Percentiles rank a stretch among this genome's conserved stretches.
Conservation (phyloP, 1,140 invertebrate genomes). For the Medauroidea extradentata region DNA sequence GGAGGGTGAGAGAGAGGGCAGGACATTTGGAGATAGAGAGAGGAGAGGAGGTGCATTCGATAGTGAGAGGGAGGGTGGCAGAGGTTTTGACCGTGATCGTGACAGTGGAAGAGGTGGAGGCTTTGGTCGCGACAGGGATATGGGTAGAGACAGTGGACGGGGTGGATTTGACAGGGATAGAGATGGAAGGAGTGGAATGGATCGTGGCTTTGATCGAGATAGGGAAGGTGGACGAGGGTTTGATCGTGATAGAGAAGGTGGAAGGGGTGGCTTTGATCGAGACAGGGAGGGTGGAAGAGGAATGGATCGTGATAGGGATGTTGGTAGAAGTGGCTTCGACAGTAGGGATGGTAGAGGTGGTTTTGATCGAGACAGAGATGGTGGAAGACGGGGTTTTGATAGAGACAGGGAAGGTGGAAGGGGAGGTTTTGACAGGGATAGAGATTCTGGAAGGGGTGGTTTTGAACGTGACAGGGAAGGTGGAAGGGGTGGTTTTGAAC, state of each 20-base stretch:
- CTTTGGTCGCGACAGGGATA: constrained; percentile 16
- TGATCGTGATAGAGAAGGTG: neutral
- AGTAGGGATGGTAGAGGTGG: too few species aligned
- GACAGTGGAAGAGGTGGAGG: constrained; percentile 16
- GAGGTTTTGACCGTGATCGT: neutral
- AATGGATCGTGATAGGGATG: neutral
- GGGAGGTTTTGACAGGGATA: constrained; percentile 1
- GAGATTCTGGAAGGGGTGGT: neutral
- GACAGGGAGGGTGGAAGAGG: constrained; percentile 10
- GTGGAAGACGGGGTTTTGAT: constrained; percentile 2
- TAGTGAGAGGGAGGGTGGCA: neutral
- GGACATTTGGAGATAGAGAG: neutral
- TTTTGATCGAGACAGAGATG: too few species aligned
- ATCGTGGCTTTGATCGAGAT: neutral
- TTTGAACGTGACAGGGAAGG: neutral
- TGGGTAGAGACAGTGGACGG: constrained; percentile 1
- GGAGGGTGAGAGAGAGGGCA: neutral
- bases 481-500: neutral
- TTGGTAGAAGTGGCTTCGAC: neutral
- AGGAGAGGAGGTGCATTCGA: neutral
- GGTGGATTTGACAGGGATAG: neutral
- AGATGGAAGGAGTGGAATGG: too few species aligned
- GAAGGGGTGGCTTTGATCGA: constrained; percentile 4
- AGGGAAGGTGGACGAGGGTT: neutral
- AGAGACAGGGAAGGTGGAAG: constrained; percentile 12